These are phyloP conservation scores for Habropoda laboriosa DNA, from an alignment of 1,140 invertebrate genomes.

Conservation along the genomic window DNA sequence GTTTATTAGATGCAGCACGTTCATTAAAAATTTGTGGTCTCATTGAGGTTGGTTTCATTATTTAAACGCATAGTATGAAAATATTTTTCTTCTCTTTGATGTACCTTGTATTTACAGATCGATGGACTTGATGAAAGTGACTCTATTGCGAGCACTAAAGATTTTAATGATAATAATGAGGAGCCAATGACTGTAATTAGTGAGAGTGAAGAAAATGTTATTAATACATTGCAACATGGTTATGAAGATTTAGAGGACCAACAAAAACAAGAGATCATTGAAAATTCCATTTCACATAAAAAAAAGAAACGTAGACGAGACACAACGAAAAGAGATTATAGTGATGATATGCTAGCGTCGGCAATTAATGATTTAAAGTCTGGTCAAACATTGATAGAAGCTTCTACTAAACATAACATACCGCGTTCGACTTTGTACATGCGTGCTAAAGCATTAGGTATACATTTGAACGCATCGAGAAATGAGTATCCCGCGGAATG, in stretches of 20 bases:
- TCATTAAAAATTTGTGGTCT: slow-evolving; percentile 81
- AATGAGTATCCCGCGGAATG: slow-evolving; percentile 80
- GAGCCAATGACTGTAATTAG: slow-evolving; percentile 38
- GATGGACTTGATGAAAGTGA: slow-evolving; percentile 70
- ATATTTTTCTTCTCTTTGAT: neutral
- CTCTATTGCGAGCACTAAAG: slow-evolving; percentile 40
- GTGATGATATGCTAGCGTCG: slow-evolving; percentile 75
- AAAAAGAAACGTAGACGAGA: slow-evolving; percentile 73
- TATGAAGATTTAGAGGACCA: slow-evolving; percentile 41
- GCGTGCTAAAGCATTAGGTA: slow-evolving; percentile 78
- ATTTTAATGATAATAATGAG: slow-evolving; percentile 46
- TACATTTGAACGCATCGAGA: slow-evolving; percentile 76
- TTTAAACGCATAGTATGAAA: neutral
- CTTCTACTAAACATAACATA: slow-evolving; percentile 77
- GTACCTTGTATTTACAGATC: slow-evolving; percentile 58
- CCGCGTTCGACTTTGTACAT: slow-evolving; percentile 81
- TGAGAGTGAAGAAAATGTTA: slow-evolving; percentile 55
- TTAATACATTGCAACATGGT: slow-evolving; percentile 40
- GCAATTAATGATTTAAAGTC: slow-evolving; percentile 78
- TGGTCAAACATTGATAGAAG: slow-evolving; percentile 78
- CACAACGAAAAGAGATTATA: slow-evolving; percentile 75
- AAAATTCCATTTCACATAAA: slow-evolving; percentile 55
- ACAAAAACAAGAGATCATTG: slow-evolving; percentile 26
- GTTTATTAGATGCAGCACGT: slow-evolving; percentile 81
- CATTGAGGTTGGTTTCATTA: slow-evolving; percentile 77